Base-by-base conservation (phyloP, 2,113 vertebrate species). In the Clarias batrachus region DNA sequence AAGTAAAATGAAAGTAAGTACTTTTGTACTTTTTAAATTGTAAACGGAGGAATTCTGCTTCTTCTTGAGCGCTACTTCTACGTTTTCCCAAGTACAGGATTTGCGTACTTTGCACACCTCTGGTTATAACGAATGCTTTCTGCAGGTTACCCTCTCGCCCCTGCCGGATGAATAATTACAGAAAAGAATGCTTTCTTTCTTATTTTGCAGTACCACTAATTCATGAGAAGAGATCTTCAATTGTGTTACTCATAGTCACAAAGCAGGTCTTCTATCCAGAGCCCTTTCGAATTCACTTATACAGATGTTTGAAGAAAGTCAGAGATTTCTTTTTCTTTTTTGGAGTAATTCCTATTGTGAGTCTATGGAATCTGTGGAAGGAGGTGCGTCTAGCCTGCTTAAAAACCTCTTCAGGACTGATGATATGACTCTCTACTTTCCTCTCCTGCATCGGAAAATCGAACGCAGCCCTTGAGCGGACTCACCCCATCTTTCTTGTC, bases 401-500 rank as follows among this genome's bases (percentile, higher is more conserved):
- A 62, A 62, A 37, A 37, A 14, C 9, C 12, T 23, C 2, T 2
- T 59, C 11, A 78, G 27, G 78, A 79, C 27, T 23, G 21, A 62
- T 62, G 11, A 60, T 60, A 25, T 13, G 78, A 37, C 57, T 7
- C 5, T 48, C 41, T 48, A 37, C 57, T n/a, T 4, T 33, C 0
- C 21, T 59, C n/a, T 30, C 74, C 9, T 5, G 27, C 17, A 13
- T 79, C 30, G 6, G 78, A 41, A 62, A 41, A 41, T 80, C 57
- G 10, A 81, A 60, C 30, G 41, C 30, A 62, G 10, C 30, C 23
- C 13, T 48, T 5, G 54, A 8, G 3, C 41, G 54, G 63, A 83
- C 88, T 97, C 90, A 99, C 98, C 88, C 98, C 98, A 1, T 99
- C 97, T 90, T 99, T 99, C 91, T 98, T 99, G 93, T 99, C 98